Evolutionary conservation across 2,113 vertebrate species (phyloP).

Genomic region (Arenaria interpres): DNA sequence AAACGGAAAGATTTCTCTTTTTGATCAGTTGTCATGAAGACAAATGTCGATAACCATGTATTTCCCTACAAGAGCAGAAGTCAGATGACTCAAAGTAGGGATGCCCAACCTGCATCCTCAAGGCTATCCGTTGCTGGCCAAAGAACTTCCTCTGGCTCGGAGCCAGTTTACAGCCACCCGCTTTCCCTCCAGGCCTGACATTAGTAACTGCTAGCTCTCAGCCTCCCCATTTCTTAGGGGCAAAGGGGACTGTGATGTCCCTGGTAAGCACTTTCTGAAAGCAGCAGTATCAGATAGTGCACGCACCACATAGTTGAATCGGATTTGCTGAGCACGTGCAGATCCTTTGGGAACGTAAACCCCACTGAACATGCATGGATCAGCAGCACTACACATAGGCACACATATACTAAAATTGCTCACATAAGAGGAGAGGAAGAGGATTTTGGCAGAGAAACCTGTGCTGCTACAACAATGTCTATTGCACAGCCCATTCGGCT

Average conservation of each 20-base stretch:
- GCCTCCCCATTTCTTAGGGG: not conserved
- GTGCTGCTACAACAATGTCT: not conserved
- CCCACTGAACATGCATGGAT: not conserved
- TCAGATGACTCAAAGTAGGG: not conserved
- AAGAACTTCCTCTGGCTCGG: not conserved
- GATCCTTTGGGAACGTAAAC: not conserved
- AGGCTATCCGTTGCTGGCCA: not conserved
- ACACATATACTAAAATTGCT: not conserved
- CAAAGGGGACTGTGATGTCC: rapidly evolving
- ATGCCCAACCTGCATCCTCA: not conserved
- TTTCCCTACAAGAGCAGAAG: not conserved
- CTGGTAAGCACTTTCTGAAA: not conserved
- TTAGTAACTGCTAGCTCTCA: not conserved
- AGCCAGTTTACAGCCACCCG: not conserved
- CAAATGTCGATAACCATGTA: not conserved
- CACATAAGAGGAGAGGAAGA: not conserved
- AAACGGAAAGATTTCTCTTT: not conserved
- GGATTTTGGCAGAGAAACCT: not conserved
- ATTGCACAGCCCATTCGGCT: not conserved
- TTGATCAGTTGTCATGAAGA: not conserved
- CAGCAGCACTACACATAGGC: not conserved
- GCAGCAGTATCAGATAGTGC: not conserved
- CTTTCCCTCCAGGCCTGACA: not conserved
- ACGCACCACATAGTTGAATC: not conserved
- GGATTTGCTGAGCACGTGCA: not conserved